These are phyloP conservation scores for Helicoverpa assulta DNA, from an alignment of 2,888 invertebrate genomes.

Conservation along the genomic window DNA sequence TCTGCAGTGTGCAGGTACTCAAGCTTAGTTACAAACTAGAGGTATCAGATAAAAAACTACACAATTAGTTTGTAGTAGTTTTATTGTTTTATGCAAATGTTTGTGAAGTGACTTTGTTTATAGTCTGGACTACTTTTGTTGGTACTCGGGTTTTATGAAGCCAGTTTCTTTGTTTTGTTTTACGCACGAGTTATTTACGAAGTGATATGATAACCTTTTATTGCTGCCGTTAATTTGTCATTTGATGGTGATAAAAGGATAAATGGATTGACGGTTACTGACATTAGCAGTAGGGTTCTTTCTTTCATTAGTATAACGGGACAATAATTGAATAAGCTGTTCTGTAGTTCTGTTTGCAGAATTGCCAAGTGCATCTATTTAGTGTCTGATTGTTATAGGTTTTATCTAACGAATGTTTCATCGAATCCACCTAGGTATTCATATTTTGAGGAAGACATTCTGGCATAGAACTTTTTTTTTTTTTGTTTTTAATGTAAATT, in stretches of 20 bases:
- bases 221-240: neutral
- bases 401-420: no score
- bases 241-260: neutral
- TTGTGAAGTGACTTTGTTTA: constrained; percentile 20
- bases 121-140: neutral
- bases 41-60: constrained; percentile 27
- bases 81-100: constrained; percentile 33
- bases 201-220: constrained; percentile 6
- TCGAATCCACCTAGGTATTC: no score
- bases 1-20: no score
- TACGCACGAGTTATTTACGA: neutral
- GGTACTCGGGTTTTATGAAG: neutral
- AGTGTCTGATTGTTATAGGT: no score
- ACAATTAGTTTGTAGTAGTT: constrained; percentile 15
- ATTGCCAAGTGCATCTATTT: no score
- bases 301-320: no score
- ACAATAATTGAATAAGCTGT: no score
- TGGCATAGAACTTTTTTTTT: no score
- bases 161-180: neutral
- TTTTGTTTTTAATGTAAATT: no score
- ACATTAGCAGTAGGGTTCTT: neutral
- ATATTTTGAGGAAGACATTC: no score
- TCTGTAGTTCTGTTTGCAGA: no score
- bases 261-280: neutral
- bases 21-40: constrained; percentile 25